These are phyloP conservation scores for Ploceus nigricollis DNA, from an alignment of 2,113 vertebrate species.

Conservation along the genomic window DNA sequence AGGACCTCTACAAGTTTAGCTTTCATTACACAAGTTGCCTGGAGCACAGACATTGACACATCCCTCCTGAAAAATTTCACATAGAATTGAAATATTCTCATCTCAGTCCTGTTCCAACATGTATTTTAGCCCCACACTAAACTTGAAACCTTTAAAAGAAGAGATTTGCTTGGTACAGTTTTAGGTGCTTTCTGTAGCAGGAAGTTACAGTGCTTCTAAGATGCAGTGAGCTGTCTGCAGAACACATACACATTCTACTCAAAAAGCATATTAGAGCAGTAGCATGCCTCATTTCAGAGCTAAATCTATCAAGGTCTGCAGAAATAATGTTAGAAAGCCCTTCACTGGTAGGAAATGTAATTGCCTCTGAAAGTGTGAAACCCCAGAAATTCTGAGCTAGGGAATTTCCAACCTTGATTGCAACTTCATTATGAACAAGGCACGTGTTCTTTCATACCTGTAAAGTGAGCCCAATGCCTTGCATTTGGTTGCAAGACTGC, in stretches of 20 bases:
- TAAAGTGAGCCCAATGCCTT: not conserved
- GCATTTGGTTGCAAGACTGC: not conserved
- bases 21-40: not conserved
- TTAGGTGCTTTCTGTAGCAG: not conserved
- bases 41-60: not conserved
- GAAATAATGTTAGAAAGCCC: not conserved
- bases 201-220: not conserved
- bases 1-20: not conserved
- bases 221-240: not conserved
- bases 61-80: not conserved
- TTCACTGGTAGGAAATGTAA: not conserved
- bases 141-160: not conserved
- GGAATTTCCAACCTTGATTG: constrained; percentile 19
- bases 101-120: not conserved
- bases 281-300: not conserved
- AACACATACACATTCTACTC: not conserved
- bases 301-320: not conserved
- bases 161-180: not conserved
- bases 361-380: not conserved
- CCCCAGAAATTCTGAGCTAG: not conserved
- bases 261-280: not conserved
- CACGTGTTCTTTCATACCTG: not conserved
- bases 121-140: not conserved
- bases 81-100: not conserved
- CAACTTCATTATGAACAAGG: not conserved